Conservation (phyloP, 2,888 invertebrate species). For the Eupeodes latifasciatus region DNA sequence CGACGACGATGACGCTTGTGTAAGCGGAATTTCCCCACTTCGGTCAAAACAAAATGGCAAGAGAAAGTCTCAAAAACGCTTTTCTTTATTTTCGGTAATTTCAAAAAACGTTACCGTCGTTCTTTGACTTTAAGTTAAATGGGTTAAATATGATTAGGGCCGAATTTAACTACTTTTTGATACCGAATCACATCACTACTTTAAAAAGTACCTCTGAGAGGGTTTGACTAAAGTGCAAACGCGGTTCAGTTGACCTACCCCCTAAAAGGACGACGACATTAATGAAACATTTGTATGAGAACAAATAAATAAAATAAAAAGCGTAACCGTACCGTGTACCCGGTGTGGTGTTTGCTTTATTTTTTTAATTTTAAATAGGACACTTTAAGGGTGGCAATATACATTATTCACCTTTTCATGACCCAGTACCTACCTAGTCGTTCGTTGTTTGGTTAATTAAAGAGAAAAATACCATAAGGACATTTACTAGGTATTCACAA, state of each 20-base stretch:
- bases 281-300: neutral
- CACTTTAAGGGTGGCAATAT: slow-evolving; percentile 25
- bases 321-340: neutral
- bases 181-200: too few relatives aligned
- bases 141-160: slow-evolving; percentile 47
- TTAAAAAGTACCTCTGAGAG: neutral
- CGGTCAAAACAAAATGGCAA: neutral
- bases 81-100: slow-evolving; percentile 32
- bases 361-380: slow-evolving; percentile 1
- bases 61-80: neutral
- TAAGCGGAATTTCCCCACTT: too few relatives aligned
- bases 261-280: slow-evolving; percentile 14
- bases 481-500: slow-evolving; percentile 35
- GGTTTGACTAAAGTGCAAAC: neutral
- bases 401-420: slow-evolving; percentile 47
- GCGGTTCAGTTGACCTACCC: neutral
- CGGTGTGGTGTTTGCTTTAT: slow-evolving; percentile 5
- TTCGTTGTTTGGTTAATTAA: slow-evolving; percentile 57
- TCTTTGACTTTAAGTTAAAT: slow-evolving; percentile 27
- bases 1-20: neutral
- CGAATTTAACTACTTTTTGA: neutral
- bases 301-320: neutral
- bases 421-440: slow-evolving; percentile 27
- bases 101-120: neutral
- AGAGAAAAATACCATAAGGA: slow-evolving; percentile 36